Evolutionary conservation across 2,113 vertebrate species (phyloP).

Genomic region (Pterophyllum scalare): DNA sequence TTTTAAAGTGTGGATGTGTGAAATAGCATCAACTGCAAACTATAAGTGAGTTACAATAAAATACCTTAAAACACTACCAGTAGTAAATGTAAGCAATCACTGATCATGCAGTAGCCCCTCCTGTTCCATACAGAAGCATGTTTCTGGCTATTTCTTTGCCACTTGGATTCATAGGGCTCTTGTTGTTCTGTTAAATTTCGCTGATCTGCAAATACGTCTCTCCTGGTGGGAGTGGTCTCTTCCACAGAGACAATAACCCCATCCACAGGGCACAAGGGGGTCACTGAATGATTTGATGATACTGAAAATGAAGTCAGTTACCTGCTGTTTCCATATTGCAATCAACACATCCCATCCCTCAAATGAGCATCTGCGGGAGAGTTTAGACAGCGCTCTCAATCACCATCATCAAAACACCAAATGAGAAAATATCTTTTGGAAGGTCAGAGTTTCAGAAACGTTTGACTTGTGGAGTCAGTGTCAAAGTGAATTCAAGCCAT

Average conservation of each 20-base stretch:
- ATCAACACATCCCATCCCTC: not conserved
- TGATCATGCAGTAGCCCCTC: not conserved
- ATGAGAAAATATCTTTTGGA: not conserved
- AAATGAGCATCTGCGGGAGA: not conserved
- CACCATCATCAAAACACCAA: not conserved
- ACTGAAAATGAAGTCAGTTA: not conserved
- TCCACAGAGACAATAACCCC: not conserved
- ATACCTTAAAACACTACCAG: not conserved
- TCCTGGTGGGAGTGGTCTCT: not conserved
- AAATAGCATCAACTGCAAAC: not conserved
- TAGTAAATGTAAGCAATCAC: not conserved
- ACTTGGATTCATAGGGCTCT: too few relatives aligned
- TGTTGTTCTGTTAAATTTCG: not conserved
- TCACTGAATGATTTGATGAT: not conserved
- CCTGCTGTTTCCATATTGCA: not conserved
- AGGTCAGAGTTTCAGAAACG: not conserved
- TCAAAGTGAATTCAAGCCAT: not conserved
- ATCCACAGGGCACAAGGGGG: not conserved
- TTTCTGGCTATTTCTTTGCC: not conserved
- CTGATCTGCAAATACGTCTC: not conserved
- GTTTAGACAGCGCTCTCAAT: not conserved
- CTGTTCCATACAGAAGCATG: too few relatives aligned
- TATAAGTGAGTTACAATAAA: not conserved
- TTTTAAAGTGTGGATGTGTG: not conserved
- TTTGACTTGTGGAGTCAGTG: not conserved